Evolutionary conservation across 2,797 vertebrate genomes (phyloP), one percentile per base, ranked within the genome.

Genomic region (Gouania willdenowi): DNA sequence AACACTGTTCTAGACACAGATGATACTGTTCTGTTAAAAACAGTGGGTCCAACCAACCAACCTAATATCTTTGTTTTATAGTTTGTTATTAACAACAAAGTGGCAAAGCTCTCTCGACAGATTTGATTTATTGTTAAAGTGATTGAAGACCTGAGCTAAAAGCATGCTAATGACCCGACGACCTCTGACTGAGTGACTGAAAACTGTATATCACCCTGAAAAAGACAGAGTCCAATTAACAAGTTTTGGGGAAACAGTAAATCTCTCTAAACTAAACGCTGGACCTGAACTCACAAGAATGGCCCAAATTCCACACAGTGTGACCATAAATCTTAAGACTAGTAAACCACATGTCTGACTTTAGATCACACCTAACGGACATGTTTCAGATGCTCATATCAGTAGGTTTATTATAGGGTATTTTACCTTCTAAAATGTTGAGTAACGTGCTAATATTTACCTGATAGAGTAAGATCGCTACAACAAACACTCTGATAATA

Each of bases 221-320:
- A 75, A 61, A 57, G 62, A 67, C 62, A 66, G 74, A 40, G 32
- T 2, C 37, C 64, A 86, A 86, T 89, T 89, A 86, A 72, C 79
- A 67, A 41, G 33, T 60, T 81, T 82, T 73, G 25, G 75, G 55
- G 51, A 82, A 82, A 74, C 61, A 36, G 58, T 89, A 80, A 86
- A 88, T 86, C 79, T 72, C 39, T 41, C 42, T 30, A 3, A 26
- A 43, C 68, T 51, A 82, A 83, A 81, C 48, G 39, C 17, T 16
- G 36, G 11, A 48, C 47, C 61, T 67, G 48, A 77, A 75, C 57
- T 79, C 74, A 45, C 75, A 14, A 41, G 55, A 77, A 78, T 41
- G 52, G 47, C 40, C 44, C 62, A 84, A 79, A 87, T 88, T 86
- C 83, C 83, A 78, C 81, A 76, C 52, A 30, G 41, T 10, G 8